These are phyloP conservation scores for Drosophila trichaetosa DNA, from an alignment of 2,888 invertebrate species.

Conservation along the genomic window DNA sequence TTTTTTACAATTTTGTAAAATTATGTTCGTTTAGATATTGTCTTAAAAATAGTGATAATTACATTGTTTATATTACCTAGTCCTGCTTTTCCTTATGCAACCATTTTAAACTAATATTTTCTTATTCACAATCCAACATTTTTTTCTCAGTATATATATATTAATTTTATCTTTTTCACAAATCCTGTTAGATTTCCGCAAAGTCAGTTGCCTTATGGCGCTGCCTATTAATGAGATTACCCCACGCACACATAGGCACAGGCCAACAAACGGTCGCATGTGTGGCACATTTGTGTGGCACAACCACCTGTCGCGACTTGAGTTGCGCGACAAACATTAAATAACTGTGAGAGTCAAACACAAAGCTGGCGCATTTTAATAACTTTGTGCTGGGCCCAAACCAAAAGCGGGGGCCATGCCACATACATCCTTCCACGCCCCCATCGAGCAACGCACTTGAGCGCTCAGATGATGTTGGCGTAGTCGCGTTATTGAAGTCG, in stretches of 20 bases:
- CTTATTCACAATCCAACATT: neutral
- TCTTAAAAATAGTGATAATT: neutral
- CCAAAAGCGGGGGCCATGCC: neutral
- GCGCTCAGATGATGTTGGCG: slow-evolving; percentile 35
- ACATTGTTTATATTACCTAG: neutral
- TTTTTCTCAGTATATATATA: neutral
- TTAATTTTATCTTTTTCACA: neutral
- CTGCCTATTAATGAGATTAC: slow-evolving; percentile 53
- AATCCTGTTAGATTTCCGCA: slow-evolving; percentile 9
- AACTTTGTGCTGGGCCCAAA: slow-evolving; percentile 54
- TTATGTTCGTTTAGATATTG: neutral
- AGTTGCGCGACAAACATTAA: slow-evolving; percentile 60
- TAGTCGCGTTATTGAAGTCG: slow-evolving; percentile 75
- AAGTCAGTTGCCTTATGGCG: slow-evolving; percentile 9
- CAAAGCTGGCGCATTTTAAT: slow-evolving; percentile 70
- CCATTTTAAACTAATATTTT: neutral
- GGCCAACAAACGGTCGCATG: slow-evolving; percentile 6
- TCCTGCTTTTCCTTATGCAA: neutral
- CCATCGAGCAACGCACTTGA: slow-evolving; percentile 26
- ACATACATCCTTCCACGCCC: neutral
- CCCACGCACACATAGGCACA: neutral
- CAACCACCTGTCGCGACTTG: slow-evolving; percentile 77
- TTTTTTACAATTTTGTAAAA: neutral
- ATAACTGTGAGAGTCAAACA: slow-evolving; percentile 52
- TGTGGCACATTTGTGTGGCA: slow-evolving; percentile 37